Conservation (phyloP, 1,140 invertebrate species). For the Heliconius nattereri region DNA sequence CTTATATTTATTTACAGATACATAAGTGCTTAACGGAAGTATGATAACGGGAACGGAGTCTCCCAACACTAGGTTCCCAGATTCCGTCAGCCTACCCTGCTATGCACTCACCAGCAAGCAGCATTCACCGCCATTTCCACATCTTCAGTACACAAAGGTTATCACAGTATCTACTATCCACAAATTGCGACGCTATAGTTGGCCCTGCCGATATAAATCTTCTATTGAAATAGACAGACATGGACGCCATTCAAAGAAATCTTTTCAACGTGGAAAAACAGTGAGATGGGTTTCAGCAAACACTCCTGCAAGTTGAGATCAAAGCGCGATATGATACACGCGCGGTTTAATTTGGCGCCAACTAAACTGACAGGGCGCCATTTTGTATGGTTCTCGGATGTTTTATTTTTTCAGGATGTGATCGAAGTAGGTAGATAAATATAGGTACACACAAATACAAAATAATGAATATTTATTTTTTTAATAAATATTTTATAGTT, state of each 20-base stretch:
- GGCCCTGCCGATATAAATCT: conserved; percentile 74
- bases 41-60: no score
- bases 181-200: conserved; percentile 73
- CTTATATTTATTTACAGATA: no score
- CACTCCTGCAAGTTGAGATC: conserved; percentile 71
- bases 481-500: neutral
- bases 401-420: conserved; percentile 25
- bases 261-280: conserved; percentile 73
- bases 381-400: conserved; percentile 67
- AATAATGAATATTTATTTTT: no score
- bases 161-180: conserved; percentile 74
- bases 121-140: conserved; percentile 10
- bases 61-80: no score
- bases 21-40: no score
- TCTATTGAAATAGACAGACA: conserved; percentile 71
- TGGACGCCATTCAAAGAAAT: conserved; percentile 62
- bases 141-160: conserved; percentile 43
- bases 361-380: conserved; percentile 63
- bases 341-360: conserved; percentile 75
- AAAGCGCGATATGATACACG: conserved; percentile 75
- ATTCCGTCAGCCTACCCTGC: no score
- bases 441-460: no score
- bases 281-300: conserved; percentile 64
- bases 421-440: neutral
- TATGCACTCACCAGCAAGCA: neutral